Evolutionary conservation across 2,797 vertebrate genomes (phyloP), one percentile per base, ranked within the genome.

Genomic region (Acrocephalus scirpaceus): DNA sequence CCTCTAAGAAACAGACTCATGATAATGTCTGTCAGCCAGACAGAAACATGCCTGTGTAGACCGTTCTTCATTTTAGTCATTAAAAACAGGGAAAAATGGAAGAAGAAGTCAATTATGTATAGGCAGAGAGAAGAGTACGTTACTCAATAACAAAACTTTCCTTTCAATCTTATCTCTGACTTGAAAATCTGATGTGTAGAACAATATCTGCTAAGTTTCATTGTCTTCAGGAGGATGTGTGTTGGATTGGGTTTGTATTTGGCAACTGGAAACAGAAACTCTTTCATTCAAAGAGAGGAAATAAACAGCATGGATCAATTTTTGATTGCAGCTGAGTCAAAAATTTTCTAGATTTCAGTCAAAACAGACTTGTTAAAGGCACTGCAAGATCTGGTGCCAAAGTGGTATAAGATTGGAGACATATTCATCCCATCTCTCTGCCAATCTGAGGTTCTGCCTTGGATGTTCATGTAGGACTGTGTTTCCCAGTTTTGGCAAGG

Each of bases 221-320:
- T 81, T 96, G 75, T 94, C 79, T 94, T 91, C 85, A 54, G n/a
- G 51, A 88, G 72, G 40, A 65, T 90, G 51, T 0, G 0, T 72
- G 57, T 91, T 56, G 91, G 81, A 81, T n/a, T 88, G 18, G 69
- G 53, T 93, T 93, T 91, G 51, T 72, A 74, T 96, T 85, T 93
- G 71, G 53, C 51, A 95, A 79, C 38, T 90, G 58, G 81, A 96
- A 92, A 83, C 69, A 93, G 67, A 92, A 95, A 80, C 36, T 51
- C 58, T 66, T 83, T 70, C 80, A 80, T 84, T 95, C 51, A 73
- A 51, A 93, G 47, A 85, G 22, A 69, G 54, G 36, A 92, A 94
- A 93, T 89, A 91, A 91, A 78, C 54, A 83, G 3, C 40, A 69
- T 34, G n/a, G 81, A 66, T 70, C 36, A 65, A 66, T 81, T 91